These are phyloP conservation scores for Rhagophthalmus giganteus DNA, from an alignment of 2,888 invertebrate genomes.

Conservation along the genomic window DNA sequence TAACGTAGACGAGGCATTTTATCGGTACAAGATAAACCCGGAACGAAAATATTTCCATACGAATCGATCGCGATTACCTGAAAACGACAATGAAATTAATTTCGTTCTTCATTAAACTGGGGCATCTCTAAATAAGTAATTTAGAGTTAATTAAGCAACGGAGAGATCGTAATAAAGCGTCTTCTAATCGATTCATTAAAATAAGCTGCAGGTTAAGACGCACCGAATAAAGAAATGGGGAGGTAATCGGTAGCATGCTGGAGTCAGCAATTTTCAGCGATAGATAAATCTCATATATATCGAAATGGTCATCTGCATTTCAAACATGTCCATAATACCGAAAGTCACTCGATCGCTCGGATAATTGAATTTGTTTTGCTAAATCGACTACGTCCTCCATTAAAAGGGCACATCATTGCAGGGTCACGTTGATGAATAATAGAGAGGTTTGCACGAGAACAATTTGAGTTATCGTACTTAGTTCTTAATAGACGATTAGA, in stretches of 20 bases:
- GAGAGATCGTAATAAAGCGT: not conserved
- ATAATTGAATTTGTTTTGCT: constrained; percentile 31
- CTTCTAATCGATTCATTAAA: not conserved
- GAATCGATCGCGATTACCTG: not conserved
- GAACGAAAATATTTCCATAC: too few species aligned
- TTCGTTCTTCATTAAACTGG: too few species aligned
- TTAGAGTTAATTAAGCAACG: too few species aligned
- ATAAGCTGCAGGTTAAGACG: not conserved
- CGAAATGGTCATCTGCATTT: constrained; percentile 48
- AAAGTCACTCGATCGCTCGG: constrained; percentile 27
- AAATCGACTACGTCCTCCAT: constrained; percentile 17
- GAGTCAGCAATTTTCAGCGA: constrained; percentile 55
- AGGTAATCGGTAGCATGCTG: constrained; percentile 46
- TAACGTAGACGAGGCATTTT: too few species aligned
- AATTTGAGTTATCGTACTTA: too few species aligned
- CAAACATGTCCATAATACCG: constrained; percentile 33
- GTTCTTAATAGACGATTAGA: too few species aligned
- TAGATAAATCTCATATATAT: constrained; percentile 52
- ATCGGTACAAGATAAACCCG: too few species aligned
- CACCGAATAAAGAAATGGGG: not conserved
- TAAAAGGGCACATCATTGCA: constrained; percentile 7
- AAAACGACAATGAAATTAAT: too few species aligned
- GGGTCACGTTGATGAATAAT: not conserved
- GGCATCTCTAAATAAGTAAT: too few species aligned
- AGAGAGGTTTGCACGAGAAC: too few species aligned